Evolutionary conservation across 2,888 invertebrate genomes (phyloP).

Genomic region (Sinodicranocentrus sp.): DNA sequence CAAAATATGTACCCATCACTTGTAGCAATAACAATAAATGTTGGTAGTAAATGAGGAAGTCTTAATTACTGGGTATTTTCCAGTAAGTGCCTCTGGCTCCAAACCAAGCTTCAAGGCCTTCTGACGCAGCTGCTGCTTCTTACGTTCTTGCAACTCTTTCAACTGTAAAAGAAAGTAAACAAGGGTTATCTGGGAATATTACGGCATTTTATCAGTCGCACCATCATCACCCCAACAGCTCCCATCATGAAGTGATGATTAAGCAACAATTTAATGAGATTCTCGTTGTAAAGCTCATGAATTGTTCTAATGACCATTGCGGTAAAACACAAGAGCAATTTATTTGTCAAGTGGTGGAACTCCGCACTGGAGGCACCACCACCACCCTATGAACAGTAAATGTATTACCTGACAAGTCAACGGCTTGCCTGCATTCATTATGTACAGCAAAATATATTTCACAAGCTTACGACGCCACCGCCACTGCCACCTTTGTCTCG

Average conservation of each 20-base stretch:
- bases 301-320: conserved; percentile 71
- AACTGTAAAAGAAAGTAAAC: conserved; percentile 42
- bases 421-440: no score
- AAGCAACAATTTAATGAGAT: neutral
- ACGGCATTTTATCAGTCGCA: conserved; percentile 22
- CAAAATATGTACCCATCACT: neutral
- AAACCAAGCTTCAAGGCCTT: conserved; percentile 98
- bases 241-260: neutral
- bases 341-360: conserved; percentile 34
- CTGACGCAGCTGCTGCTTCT: conserved; percentile 98
- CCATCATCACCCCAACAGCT: conserved; percentile 80
- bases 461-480: conserved; percentile 69
- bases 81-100: conserved; percentile 96
- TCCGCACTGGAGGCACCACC: conserved; percentile 53
- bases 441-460: no score
- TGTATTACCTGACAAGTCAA: no score
- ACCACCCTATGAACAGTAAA: no score
- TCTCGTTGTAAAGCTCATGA: conserved; percentile 23
- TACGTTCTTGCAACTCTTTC: conserved; percentile 99
- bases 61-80: conserved; percentile 93
- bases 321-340: conserved; percentile 66
- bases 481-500: conserved; percentile 56
- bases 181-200: conserved; percentile 6
- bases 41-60: neutral
- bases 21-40: no score